phyloP scores from a whole-genome alignment of 2,888 invertebrate genomes.

The Drosophila barbarae region DNA sequence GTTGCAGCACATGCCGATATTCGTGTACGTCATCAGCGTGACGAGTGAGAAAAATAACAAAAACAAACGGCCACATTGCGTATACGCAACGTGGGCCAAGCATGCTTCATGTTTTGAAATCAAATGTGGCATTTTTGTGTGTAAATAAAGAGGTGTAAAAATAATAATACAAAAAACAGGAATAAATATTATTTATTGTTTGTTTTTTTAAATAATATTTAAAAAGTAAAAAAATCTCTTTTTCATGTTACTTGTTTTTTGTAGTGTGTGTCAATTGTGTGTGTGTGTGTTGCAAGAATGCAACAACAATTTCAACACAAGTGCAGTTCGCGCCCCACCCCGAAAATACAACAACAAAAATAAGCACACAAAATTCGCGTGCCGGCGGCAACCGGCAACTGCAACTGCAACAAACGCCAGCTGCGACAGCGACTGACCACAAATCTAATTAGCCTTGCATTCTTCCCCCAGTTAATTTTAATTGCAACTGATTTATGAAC shows the following conservation, averaged over 20 bases:
- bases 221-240: not conserved
- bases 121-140: constrained; percentile 10
- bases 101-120: constrained; percentile 6
- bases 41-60: constrained; percentile 12
- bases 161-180: not conserved
- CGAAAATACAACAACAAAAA: constrained; percentile 8
- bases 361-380: constrained; percentile 23
- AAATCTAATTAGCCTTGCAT: constrained; percentile 69
- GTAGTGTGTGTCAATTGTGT: constrained; percentile 9
- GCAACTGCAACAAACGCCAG: constrained; percentile 16
- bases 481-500: constrained; percentile 71
- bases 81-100: constrained; percentile 37
- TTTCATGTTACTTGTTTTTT: constrained; percentile 6
- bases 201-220: constrained; percentile 16
- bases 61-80: constrained; percentile 26
- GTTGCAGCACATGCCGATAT: constrained; percentile 14
- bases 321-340: constrained; percentile 34
- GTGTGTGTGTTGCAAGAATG: constrained; percentile 24
- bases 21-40: constrained; percentile 19
- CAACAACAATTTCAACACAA: constrained; percentile 29
- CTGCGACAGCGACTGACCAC: constrained; percentile 34
- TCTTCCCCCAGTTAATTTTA: constrained; percentile 66
- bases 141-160: not conserved
- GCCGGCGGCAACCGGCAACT: constrained; percentile 17
- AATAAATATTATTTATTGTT: constrained; percentile 45